These are phyloP conservation scores for Anguilla marmorata DNA, from an alignment of 2,797 vertebrate species.

Conservation along the genomic window DNA sequence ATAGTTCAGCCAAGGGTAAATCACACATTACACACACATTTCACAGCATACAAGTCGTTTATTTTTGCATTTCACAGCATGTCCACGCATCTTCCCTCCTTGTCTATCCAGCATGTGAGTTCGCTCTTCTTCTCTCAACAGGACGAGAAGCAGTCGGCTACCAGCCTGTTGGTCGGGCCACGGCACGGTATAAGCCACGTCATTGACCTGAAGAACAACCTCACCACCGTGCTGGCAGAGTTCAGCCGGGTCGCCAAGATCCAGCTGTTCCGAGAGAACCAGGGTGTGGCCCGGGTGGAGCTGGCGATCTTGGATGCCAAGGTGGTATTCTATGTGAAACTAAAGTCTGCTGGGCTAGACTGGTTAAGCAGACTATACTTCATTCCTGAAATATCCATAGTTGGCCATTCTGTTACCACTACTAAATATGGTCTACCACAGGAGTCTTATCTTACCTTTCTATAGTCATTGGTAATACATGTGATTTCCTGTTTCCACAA, in stretches of 20 bases:
- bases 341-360: background rate
- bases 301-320: slow-evolving; percentile 93
- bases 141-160: slow-evolving; percentile 95
- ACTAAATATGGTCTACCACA: background rate
- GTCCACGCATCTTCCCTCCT: background rate
- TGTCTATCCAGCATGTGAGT: background rate
- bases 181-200: slow-evolving; percentile 98
- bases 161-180: slow-evolving; percentile 91
- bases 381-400: background rate
- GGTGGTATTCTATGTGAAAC: slow-evolving; percentile 65
- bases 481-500: background rate
- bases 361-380: background rate
- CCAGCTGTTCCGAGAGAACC: slow-evolving; percentile 95
- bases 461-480: background rate
- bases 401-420: background rate
- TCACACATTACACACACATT: background rate
- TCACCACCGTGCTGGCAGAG: slow-evolving; percentile 94
- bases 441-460: background rate
- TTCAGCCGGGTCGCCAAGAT: slow-evolving; percentile 96
- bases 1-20: background rate
- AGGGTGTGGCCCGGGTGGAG: slow-evolving; percentile 94
- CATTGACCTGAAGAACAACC: slow-evolving; percentile 98
- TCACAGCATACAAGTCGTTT: background rate
- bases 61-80: background rate
- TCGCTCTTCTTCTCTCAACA: slow-evolving; percentile 51